Evolutionary conservation across 2,113 vertebrate genomes (phyloP), one percentile per base, ranked within the genome.

Genomic region (Platycercus adscitus): DNA sequence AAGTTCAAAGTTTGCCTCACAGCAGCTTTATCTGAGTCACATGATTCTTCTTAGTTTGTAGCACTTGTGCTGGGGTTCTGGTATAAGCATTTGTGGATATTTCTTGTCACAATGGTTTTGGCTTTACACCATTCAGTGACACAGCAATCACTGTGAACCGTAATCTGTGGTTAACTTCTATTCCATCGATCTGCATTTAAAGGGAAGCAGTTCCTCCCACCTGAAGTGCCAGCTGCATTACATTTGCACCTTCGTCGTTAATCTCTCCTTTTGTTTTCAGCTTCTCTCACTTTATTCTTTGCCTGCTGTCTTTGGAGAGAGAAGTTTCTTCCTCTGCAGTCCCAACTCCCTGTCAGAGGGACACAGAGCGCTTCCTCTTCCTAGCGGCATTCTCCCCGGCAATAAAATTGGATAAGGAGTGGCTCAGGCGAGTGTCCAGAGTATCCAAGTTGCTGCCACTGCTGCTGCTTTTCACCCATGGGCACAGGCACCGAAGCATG

Each of bases 341-440:
- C 69, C 47, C 11, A 7, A 26, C 33, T 72, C 10, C 4, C 64
- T 78, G 13, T 97, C 82, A 98, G 79, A 98, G 88, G 46, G 97
- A 98, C 24, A 97, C 79, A 31, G 98, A 98, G 31, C 78, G 92
- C 47, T 91, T 98, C 73, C 97, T 98, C 61, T 78, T 97, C 87
- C 97, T 97, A 21, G 95, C 2, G 2, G 73, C 79, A 61, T 96
- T 83, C 7, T 98, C 97, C 10, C 87, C 77, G 0, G 28, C 78
- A n/a, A 91, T 39, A 49, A 97, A 93, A 82, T 91, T 96, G 73
- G 96, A 97, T 64, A 98, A 73, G 58, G 93, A 97, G 61, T 97
- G 96, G 50, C 95, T 95, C 50, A 98, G 89, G 53, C 72, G 96
- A 56, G 88, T 97, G 43, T 98, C 98, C 37, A 95, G 87, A 12